Evolutionary conservation across 2,113 vertebrate genomes (phyloP), one percentile per base, ranked within the genome.

Genomic region (Cynoglossus semilaevis): DNA sequence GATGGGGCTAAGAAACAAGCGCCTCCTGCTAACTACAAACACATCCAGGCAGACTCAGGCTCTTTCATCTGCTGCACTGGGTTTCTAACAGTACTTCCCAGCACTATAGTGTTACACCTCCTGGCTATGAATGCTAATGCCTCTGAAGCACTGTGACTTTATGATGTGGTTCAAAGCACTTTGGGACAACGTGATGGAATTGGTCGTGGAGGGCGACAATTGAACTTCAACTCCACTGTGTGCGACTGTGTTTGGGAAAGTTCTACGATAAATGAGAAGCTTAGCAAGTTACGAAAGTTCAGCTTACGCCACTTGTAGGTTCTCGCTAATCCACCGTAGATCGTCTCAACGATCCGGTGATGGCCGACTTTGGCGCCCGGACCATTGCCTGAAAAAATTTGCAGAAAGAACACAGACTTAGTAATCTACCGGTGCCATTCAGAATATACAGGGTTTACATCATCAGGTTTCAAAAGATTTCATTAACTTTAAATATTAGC

Each of bases 1-100:
- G 84, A 76, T 62, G 65, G 65, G 71, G 88, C 51, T 90, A 87
- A 91, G 87, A 91, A 91, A 90, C 84, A 88, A 90, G 79, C 79
- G 83, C 87, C 88, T 87, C 65, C 36, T 58, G 81, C 79, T 88
- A 90, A 91, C 88, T 80, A 64, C 86, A 86, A 90, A 88, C 84
- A 90, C 81, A 87, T 89, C 80, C 67, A 78, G 79, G 70, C 72
- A 80, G 60, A 41, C 49, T 57, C 55, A 9, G 15, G 45, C 19
- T 38, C 84, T 84, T 88, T 80, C 58, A 70, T 92, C 80, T 87
- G 80, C 58, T 46, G 67, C 80, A 58, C 69, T 77, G 85, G 53
- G 75, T 59, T 82, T 70, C 79, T 70, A 80, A 82, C 70, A 67
- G 16, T 63, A 51, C 79, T 87, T 79, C 74, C 79, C 87, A 81